Conservation (phyloP, 1,140 invertebrate genomes). For the Drosophila serrata region DNA sequence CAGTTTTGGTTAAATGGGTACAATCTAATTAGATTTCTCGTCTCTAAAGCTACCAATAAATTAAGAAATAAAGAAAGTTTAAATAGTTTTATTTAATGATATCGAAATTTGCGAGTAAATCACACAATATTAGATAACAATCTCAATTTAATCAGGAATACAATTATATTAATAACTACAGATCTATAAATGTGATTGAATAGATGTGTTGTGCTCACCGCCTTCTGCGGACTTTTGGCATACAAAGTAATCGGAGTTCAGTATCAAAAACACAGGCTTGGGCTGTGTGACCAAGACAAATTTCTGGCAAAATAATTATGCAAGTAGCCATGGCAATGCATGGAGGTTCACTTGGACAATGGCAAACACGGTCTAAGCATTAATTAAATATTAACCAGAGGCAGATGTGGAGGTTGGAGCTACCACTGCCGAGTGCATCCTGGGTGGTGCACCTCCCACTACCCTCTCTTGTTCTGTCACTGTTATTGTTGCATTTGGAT, state of each 20-base stretch:
- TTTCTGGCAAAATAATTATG: conserved; percentile 37
- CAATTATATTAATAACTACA: not conserved
- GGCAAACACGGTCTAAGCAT: conserved; percentile 30
- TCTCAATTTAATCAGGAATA: not conserved
- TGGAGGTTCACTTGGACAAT: not conserved
- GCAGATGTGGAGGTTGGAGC: conserved; percentile 6
- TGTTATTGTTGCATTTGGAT: conserved; percentile 42
- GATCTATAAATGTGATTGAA: not conserved
- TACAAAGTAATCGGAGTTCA: not conserved
- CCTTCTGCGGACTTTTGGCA: not conserved
- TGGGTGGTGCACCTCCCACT: not conserved
- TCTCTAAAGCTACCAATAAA: no score
- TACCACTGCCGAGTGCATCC: conserved; percentile 9
- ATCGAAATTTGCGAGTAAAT: not conserved
- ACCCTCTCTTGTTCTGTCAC: conserved; percentile 4
- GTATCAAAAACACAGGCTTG: not conserved
- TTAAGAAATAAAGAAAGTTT: no score
- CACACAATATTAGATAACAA: not conserved
- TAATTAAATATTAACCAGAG: conserved; percentile 61
- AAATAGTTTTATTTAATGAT: no score
- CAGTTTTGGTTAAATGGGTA: no score
- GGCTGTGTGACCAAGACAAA: conserved; percentile 2
- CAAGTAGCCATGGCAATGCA: conserved; percentile 14
- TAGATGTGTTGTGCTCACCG: not conserved
- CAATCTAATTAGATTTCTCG: no score